Base-by-base conservation (phyloP, 2,113 vertebrate species). In the Ascaphus truei region DNA sequence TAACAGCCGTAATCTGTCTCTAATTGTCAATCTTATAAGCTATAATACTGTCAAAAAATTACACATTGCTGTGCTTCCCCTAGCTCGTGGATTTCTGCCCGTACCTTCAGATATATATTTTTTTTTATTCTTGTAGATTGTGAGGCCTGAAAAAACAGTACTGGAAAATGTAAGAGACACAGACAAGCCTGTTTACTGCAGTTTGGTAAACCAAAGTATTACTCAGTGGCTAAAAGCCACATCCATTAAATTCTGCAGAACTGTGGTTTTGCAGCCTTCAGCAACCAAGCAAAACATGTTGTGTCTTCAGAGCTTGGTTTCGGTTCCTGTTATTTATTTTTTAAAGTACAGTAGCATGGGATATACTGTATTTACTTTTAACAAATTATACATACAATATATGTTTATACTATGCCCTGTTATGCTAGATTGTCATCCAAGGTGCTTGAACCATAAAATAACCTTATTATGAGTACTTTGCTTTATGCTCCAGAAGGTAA, bases 201-300 rank as follows among this genome's bases (percentile, higher is more conserved):
- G 81, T 88, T 85, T 75, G 80, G 79, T 85, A 85, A 85, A 81
- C 76, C 72, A 72, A 79, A 79, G 76, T 83, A 83, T 81, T 84
- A 78, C 30, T 77, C 48, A 4, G 60, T 75, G 73, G 78, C 81
- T 80, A 75, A 79, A 89, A 81, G 78, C 78, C 77, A 79, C 79
- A 68, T 68, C 53, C 65, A 68, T 68, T 61, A 71, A 20, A 39
- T 25, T 61, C 20, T 25, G 55, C 0, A 11, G 68, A 85, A 81
- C 72, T 88, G 79, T 77, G 80, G 79, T 80, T 89, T 86, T 80
- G 41, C 64, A 80, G 75, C 80, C 73, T 80, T 48, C 72, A 84
- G 1, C 78, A 83, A 83, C 62, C 47, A 56, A 80, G 67, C 67
- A 71, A 71, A 71, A 61, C 66, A 68, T 68, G 55, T 68, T 51